Evolutionary conservation across 2,888 invertebrate genomes (phyloP), one percentile per base, ranked within the genome.

Genomic region (Xestoiulus laeticollis): DNA sequence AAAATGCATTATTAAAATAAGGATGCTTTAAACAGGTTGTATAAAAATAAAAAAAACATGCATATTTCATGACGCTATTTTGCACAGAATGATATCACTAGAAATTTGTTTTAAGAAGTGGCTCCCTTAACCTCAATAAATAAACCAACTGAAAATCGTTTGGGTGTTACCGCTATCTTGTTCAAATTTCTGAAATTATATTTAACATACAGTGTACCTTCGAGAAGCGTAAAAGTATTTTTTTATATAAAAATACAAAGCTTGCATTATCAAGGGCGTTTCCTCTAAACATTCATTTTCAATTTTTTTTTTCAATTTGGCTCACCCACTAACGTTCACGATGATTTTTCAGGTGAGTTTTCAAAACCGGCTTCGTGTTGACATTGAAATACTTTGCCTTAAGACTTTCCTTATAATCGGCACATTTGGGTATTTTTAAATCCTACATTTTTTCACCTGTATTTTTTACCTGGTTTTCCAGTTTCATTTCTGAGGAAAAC

Each of bases 151-250:
- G 44, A 59, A 59, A 59, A 22, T n/a, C 22, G 53, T n/a, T 22
- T 59, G 59, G 22, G 59, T 59, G 59, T 59, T 59, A 59, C 59
- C 59, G 59, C 59, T 59, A 59, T 59, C 59, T n/a, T 59, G 59
- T 22, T 59, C 22, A 22, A 14, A 59, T 59, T 59, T 59, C 22
- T n/a, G 1, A 16, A 22, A 59, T 59, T 22, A 44, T 44, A 44
- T 12, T 14, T 44, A 44, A 44, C 14, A 12, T 44, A 44, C 10
- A n/a, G 4, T 4, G 22, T 59, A 22, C 59, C 22, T 59, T 2
- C 4, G 16, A 3, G 59, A 4, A 53, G 16, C 53, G 12, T 53
- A 14, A 59, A 16, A 8, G 6, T 22, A 5, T 22, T 59, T 59
- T 22, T 59, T 22, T 59, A 16, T 22, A 22, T 6, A 59, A 59